Conservation (phyloP, 2,113 vertebrate species). For the Oncorhynchus masou region DNA sequence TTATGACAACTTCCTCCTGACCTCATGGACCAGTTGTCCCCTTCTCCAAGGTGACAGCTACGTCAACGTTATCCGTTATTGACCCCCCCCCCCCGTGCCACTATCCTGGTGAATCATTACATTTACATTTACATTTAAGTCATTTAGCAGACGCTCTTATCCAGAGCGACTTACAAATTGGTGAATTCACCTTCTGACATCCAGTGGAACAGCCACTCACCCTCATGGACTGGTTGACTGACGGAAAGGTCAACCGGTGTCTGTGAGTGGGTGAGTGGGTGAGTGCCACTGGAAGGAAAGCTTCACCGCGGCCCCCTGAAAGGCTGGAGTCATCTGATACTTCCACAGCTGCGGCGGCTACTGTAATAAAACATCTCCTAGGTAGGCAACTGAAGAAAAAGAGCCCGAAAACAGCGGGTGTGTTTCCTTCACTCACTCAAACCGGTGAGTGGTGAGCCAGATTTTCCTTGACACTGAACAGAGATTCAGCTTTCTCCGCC, state of each 20-base stretch:
- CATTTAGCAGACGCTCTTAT: no score
- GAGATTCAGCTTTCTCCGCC: no score
- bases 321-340: conserved; percentile 50
- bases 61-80: conserved; percentile 58
- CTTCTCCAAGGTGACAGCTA: conserved; percentile 55
- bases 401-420: background rate
- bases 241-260: conserved; percentile 63
- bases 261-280: conserved; percentile 40
- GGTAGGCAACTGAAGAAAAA: background rate
- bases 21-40: conserved; percentile 45
- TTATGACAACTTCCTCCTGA: conserved; percentile 38
- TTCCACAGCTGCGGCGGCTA: conserved; percentile 52
- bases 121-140: no score
- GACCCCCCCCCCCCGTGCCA: conserved; percentile 37
- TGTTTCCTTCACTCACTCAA: no score
- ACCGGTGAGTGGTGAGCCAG: no score
- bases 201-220: no score
- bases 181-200: no score
- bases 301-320: conserved; percentile 22
- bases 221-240: conserved; percentile 51
- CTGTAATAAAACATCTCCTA: conserved; percentile 29
- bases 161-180: no score
- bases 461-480: background rate
- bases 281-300: background rate
- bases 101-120: conserved; percentile 49